A percentile compares a stretch with the other conserved stretches of the same genome.
Evolutionary conservation across 2,113 vertebrate species (phyloP).

Genomic region (Pedionomus torquatus): DNA sequence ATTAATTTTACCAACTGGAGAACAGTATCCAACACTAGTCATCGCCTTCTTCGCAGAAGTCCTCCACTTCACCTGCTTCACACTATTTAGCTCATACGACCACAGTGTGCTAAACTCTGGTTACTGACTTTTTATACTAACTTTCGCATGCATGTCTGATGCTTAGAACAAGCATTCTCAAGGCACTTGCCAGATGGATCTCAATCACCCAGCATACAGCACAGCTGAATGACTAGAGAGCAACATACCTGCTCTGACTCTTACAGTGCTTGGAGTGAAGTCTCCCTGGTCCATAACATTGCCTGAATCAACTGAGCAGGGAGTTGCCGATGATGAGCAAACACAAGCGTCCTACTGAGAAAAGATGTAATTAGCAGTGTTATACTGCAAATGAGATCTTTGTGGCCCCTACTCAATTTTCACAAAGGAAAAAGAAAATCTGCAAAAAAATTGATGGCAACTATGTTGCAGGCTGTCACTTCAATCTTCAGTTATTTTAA

Average conservation of each 20-base stretch:
- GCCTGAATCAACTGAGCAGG: background rate
- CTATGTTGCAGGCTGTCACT: background rate
- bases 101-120: background rate
- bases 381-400: background rate
- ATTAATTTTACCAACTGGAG: background rate
- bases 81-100: background rate
- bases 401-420: background rate
- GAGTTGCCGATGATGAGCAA: background rate
- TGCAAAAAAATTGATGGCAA: background rate
- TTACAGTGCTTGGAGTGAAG: background rate
- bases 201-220: rapidly evolving
- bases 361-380: background rate
- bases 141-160: background rate
- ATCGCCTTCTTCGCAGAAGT: background rate
- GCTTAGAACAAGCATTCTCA: background rate
- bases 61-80: background rate
- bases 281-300: background rate
- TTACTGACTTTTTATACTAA: background rate
- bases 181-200: background rate
- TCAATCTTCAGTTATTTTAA: background rate
- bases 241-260: background rate
- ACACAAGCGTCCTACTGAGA: background rate
- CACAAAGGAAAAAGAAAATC: background rate
- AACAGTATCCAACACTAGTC: background rate
- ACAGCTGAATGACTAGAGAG: background rate